A percentile compares a stretch with the other conserved stretches of the same genome.
phyloP scores from a whole-genome alignment of 2,113 vertebrate genomes.

The Piliocolobus tephrosceles region DNA sequence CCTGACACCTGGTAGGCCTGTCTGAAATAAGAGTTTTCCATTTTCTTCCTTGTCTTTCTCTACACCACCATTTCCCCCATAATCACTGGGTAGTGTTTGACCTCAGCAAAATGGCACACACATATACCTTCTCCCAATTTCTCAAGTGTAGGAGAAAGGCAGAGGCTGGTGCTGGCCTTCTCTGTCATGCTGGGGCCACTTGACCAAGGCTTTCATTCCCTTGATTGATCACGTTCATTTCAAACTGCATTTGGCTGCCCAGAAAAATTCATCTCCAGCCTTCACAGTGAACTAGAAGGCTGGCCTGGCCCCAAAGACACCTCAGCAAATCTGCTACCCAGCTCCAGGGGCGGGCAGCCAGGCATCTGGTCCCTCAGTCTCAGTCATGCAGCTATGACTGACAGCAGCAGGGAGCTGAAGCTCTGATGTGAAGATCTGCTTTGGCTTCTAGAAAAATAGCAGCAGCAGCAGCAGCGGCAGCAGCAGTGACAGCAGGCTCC shows the following conservation, averaged over 20 bases:
- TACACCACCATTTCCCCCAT: background rate
- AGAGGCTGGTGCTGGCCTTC: background rate
- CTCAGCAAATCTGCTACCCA: conserved; percentile 73
- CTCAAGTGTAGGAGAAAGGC: background rate
- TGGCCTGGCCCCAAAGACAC: conserved; percentile 68
- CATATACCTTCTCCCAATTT: background rate
- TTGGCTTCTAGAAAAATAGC: conserved; percentile 58
- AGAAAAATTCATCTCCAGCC: conserved; percentile 42
- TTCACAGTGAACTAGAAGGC: conserved; percentile 44
- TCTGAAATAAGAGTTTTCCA: background rate
- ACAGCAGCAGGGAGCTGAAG: conserved; percentile 60
- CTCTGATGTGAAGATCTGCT: conserved; percentile 39
- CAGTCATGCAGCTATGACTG: conserved; percentile 51
- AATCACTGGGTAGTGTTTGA: background rate
- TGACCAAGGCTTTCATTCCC: conserved; percentile 52
- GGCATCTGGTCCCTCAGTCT: conserved; percentile 45
- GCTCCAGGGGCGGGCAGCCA: conserved; percentile 64
- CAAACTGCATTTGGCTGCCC: conserved; percentile 40
- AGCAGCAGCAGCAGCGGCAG: background rate
- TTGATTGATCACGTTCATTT: conserved; percentile 47
- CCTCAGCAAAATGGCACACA: background rate
- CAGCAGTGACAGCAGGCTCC: background rate
- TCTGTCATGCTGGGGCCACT: background rate
- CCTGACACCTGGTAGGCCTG: background rate
- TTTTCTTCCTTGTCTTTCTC: conserved; percentile 25